Percentiles rank a stretch among this genome's conserved stretches.
Conservation (phyloP, 2,797 vertebrate species). For the Poecile montanus region DNA sequence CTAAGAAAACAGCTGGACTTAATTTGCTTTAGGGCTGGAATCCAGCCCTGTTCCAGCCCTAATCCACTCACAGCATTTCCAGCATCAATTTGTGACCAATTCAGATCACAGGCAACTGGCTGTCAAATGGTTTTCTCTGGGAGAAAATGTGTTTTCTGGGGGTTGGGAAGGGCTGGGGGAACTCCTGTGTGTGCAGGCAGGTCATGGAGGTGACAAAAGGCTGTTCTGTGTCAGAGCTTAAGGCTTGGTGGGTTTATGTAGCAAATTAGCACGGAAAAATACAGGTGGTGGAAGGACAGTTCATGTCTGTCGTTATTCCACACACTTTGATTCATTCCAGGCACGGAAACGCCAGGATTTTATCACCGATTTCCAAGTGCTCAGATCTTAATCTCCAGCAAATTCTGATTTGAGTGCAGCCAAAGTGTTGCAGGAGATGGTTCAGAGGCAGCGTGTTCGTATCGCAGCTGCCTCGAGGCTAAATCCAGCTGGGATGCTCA, state of each 20-base stretch:
- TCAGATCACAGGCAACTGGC: not conserved
- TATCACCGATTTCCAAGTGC: not conserved
- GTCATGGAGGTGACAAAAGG: not conserved
- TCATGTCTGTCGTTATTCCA: accelerated
- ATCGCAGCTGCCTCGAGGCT: accelerated
- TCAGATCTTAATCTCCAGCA: not conserved
- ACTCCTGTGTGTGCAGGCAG: not conserved
- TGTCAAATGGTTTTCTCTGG: not conserved
- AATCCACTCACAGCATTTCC: not conserved
- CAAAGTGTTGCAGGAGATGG: not conserved
- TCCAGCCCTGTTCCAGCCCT: accelerated
- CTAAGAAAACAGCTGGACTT: not conserved
- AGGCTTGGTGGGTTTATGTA: not conserved
- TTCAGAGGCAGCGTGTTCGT: not conserved
- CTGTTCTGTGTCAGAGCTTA: not conserved
- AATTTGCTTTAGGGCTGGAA: not conserved
- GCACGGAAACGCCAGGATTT: not conserved
- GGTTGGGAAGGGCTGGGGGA: not conserved
- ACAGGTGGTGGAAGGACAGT: not conserved
- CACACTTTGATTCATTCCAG: not conserved
- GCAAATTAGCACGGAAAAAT: not conserved
- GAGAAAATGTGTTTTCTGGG: accelerated
- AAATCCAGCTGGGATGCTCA: not conserved
- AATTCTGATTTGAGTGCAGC: not conserved
- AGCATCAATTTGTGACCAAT: not conserved